phyloP scores from a whole-genome alignment of 2,888 invertebrate species.

The Xylophagus ater region DNA sequence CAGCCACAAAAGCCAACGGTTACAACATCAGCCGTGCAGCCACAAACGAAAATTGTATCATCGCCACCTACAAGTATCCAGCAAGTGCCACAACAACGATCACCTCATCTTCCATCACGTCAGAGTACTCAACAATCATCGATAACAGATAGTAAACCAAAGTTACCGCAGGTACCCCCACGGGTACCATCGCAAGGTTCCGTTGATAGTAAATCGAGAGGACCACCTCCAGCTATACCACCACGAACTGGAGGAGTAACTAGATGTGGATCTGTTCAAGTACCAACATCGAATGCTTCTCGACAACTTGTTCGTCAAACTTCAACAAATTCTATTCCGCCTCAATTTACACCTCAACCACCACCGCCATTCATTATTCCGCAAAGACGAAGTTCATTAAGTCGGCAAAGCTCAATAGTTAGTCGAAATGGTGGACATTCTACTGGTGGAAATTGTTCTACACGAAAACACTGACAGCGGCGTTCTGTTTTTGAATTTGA shows the following conservation, averaged over 20 bases:
- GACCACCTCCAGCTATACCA: conserved; percentile 38
- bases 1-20: conserved; percentile 35
- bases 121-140: conserved; percentile 12
- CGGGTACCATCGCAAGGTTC: conserved; percentile 34
- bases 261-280: conserved; percentile 34
- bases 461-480: conserved; percentile 37
- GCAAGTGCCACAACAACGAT: conserved; percentile 4
- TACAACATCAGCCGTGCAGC: conserved; percentile 36
- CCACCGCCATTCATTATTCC: conserved; percentile 39
- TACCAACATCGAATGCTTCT: conserved; percentile 9
- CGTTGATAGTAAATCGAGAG: conserved; percentile 23
- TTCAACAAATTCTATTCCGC: conserved; percentile 36
- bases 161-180: conserved; percentile 34
- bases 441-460: conserved; percentile 17
- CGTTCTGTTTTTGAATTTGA: conserved; percentile 34
- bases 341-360: conserved; percentile 36
- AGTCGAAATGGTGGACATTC: conserved; percentile 12
- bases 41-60: conserved; percentile 20
- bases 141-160: conserved; percentile 8
- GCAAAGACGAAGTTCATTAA: conserved; percentile 28
- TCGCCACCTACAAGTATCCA: conserved; percentile 12
- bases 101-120: conserved; percentile 14
- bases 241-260: conserved; percentile 28
- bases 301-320: conserved; percentile 31
- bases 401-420: conserved; percentile 13